These are phyloP conservation scores for Gambusia yucatana DNA, from an alignment of 2,797 vertebrate genomes.

Conservation along the genomic window DNA sequence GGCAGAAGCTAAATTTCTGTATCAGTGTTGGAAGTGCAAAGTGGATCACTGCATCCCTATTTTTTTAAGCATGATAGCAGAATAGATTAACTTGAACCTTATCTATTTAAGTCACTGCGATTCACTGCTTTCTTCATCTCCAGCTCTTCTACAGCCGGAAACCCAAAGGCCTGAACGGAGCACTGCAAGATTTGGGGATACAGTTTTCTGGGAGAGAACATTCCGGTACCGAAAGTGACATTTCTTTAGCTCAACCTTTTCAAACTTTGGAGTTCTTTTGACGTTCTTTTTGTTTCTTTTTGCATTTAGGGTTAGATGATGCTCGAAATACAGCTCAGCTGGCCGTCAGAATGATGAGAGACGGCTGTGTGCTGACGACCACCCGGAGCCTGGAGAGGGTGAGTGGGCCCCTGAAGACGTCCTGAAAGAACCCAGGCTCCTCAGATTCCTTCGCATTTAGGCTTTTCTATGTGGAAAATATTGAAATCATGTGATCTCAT, in stretches of 20 bases:
- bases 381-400: slow-evolving; percentile 89
- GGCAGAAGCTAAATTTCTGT: background rate
- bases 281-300: background rate
- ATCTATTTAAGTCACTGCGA: background rate
- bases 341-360: slow-evolving; percentile 89
- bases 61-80: background rate
- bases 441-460: slow-evolving; percentile 2
- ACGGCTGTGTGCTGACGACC: slow-evolving; percentile 90
- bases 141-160: slow-evolving; percentile 92
- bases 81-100: background rate
- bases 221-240: slow-evolving; percentile 81
- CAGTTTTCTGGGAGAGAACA: slow-evolving; percentile 93
- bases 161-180: slow-evolving; percentile 92
- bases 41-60: no score
- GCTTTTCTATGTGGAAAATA: background rate
- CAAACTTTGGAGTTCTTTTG: background rate
- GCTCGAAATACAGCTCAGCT: slow-evolving; percentile 91
- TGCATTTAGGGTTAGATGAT: slow-evolving; percentile 88
- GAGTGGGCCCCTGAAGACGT: slow-evolving; percentile 74
- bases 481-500: background rate
- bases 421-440: slow-evolving; percentile 16
- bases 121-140: slow-evolving; percentile 8
- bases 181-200: slow-evolving; percentile 92
- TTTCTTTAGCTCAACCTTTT: background rate
- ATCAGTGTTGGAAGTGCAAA: background rate